Conservation (phyloP, 2,797 vertebrate species). For the Bothrops alternatus region DNA sequence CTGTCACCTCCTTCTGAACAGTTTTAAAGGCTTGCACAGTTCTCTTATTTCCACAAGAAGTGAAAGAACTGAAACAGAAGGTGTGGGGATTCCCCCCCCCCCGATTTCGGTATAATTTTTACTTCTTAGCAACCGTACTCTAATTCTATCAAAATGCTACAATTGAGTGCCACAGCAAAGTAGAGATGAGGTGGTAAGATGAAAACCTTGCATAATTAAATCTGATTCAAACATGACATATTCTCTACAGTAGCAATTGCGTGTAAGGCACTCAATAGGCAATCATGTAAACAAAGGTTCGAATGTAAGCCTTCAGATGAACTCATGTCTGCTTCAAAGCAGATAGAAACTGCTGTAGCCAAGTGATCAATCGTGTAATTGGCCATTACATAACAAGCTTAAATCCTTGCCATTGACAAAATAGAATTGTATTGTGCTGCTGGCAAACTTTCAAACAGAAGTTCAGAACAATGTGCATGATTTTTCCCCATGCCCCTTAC, state of each 20-base stretch:
- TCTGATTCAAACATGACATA: background rate
- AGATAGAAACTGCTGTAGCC: background rate
- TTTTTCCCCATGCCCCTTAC: background rate
- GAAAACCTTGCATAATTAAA: background rate
- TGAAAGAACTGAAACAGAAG: background rate
- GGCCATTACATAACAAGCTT: background rate
- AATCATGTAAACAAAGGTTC: background rate
- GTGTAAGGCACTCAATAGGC: conserved; percentile 24
- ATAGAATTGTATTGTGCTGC: background rate
- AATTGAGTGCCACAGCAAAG: background rate
- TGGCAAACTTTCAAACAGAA: background rate
- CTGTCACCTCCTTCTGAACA: background rate
- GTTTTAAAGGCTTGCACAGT: background rate
- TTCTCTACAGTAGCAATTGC: background rate
- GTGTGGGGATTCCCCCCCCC: background rate
- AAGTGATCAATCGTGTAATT: background rate
- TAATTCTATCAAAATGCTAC: background rate
- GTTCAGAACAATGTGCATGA: background rate
- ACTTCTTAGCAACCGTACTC: background rate
- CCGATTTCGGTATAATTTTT: background rate
- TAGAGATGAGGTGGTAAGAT: background rate
- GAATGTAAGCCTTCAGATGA: background rate
- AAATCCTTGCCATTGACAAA: background rate
- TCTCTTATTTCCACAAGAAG: background rate
- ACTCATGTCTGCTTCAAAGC: background rate